Base-by-base conservation (phyloP, 2,113 vertebrate species). In the Corynorhinus townsendii region DNA sequence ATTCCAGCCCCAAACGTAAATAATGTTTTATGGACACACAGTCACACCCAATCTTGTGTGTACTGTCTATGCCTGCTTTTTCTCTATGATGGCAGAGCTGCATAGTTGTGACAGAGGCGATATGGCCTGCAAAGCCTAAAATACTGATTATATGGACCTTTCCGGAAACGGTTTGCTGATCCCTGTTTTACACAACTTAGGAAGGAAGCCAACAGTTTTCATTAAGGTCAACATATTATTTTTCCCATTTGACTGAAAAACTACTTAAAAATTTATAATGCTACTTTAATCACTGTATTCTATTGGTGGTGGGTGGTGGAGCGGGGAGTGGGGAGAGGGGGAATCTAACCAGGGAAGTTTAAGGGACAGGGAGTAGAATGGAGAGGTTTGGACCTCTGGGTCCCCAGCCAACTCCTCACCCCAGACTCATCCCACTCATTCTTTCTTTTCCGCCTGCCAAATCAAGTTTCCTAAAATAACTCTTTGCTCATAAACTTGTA, bases 401-500 rank as follows among this genome's bases (percentile, higher is more conserved):
- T 90, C 12, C 14, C 43, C 54, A 40, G 69, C 62, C 38, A 86
- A 28, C 30, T 88, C 45, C 54, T 89, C 43, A 75, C 28, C 54
- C 35, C 33, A 93, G 72, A 56, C 49, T 40, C 12, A 35, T 92
- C 82, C 86, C 91, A 95, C 86, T 72, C 64, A 59, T 8, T 89
- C 82, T 94, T 89, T 76, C 92, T 89, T 40, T 66, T 71, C 56
- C 45, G 79, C 86, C 71, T 95, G 94, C 81, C 68, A 94, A 93
- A 79, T 43, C 59, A 82, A 43, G 5, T 69, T 86, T 94, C 92
- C 64, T 80, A 90, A 96, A 97, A 93, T 96, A 95, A 69, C 52
- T 52, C 26, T 49, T 94, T 33, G 76, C 69, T 90, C 59, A 49
- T 75, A 49, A 86, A 81, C 77, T 93, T 87, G n/a, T n/a, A 86